phyloP scores from a whole-genome alignment of 2,888 invertebrate species.

The Ditylenchus weischeri region DNA sequence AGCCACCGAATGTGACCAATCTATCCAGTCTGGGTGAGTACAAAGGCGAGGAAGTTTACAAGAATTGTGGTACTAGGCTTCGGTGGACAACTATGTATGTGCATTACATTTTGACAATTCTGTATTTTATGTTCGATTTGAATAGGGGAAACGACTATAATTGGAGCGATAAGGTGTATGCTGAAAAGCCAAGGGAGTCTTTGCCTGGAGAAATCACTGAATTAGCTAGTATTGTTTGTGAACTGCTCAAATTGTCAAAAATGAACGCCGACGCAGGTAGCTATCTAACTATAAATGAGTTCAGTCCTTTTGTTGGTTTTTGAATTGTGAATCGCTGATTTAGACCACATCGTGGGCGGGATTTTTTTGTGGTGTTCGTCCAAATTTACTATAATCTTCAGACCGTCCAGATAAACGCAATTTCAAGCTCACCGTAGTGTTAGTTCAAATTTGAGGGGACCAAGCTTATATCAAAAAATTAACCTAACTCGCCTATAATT shows the following conservation, averaged over 20 bases:
- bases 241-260: constrained; percentile 57
- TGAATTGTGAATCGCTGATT: no score
- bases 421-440: no score
- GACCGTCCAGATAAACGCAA: no score
- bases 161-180: constrained; percentile 84
- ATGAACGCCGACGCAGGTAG: constrained; percentile 75
- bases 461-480: no score
- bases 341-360: no score
- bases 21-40: constrained; percentile 58
- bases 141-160: constrained; percentile 81
- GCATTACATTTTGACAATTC: background rate
- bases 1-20: constrained; percentile 60
- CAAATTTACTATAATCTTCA: no score
- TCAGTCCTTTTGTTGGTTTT: no score
- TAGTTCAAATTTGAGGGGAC: no score
- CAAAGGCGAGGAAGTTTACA: constrained; percentile 27
- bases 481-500: no score
- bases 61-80: constrained; percentile 64
- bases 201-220: constrained; percentile 51
- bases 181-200: constrained; percentile 32
- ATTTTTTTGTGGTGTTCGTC: no score
- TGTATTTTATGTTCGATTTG: background rate
- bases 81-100: constrained; percentile 80
- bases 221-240: constrained; percentile 62
- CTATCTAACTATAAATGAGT: no score